phyloP scores from a whole-genome alignment of 2,888 invertebrate genomes.

The Bhutanitis thaidina region DNA sequence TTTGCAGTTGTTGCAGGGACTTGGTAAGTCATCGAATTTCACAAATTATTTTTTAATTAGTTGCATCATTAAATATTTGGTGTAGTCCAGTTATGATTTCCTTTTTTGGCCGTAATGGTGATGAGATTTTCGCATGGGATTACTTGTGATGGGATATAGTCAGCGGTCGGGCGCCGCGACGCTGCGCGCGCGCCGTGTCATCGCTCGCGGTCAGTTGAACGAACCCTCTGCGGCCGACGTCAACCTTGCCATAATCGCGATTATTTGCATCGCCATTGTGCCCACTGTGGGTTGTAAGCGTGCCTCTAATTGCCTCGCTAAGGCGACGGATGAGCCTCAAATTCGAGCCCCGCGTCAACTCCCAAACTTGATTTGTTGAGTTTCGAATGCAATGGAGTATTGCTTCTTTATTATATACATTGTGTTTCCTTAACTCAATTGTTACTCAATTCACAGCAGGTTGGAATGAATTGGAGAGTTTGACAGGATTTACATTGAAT shows the following conservation, averaged over 20 bases:
- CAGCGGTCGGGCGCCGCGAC: slow-evolving; percentile 52
- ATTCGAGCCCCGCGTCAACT: background rate
- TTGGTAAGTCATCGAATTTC: slow-evolving; percentile 46
- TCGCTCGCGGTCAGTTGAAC: slow-evolving; percentile 79
- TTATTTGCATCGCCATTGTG: slow-evolving; percentile 77
- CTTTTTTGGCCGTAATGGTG: too few species aligned
- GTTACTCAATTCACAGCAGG: too few species aligned
- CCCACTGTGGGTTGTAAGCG: slow-evolving; percentile 51
- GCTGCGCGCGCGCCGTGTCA: slow-evolving; percentile 73
- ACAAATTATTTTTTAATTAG: background rate
- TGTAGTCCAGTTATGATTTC: background rate
- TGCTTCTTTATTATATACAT: too few species aligned
- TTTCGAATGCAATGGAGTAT: background rate
- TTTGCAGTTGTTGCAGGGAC: slow-evolving; percentile 41
- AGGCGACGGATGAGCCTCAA: slow-evolving; percentile 17
- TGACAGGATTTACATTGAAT: too few species aligned
- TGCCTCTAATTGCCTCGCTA: slow-evolving; percentile 55
- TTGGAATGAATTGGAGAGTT: too few species aligned
- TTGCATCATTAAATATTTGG: background rate
- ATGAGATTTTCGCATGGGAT: slow-evolving; percentile 21
- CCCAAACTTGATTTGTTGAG: background rate
- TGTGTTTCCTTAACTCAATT: too few species aligned
- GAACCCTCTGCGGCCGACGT: slow-evolving; percentile 73
- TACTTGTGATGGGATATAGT: slow-evolving; percentile 26
- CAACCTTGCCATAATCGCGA: slow-evolving; percentile 79